These are phyloP conservation scores for Chaetorhynchus papuensis DNA, from an alignment of 2,113 vertebrate genomes.

Conservation along the genomic window DNA sequence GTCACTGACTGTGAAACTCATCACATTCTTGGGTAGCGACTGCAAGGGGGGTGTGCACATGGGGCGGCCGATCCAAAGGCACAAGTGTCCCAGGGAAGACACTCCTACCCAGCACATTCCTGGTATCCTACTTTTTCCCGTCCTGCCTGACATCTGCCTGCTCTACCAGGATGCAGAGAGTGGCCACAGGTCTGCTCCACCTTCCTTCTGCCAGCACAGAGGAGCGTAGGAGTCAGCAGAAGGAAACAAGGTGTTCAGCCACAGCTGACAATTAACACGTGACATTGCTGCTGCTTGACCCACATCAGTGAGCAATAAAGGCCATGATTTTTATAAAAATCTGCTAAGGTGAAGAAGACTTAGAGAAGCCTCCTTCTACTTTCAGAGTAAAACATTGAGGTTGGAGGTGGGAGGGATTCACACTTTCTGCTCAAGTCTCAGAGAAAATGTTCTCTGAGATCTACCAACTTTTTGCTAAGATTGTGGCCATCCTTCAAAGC, in stretches of 20 bases:
- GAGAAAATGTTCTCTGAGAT: not conserved
- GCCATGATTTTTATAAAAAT: not conserved
- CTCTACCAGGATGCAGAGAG: not conserved
- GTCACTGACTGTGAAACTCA: not conserved
- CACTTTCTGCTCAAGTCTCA: not conserved
- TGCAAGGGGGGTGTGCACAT: not conserved
- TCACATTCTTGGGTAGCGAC: not conserved
- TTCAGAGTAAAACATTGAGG: not conserved
- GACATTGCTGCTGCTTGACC: not conserved
- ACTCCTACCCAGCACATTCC: not conserved
- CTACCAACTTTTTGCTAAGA: not conserved
- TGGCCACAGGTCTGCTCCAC: not conserved
- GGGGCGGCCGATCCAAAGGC: rapidly evolving
- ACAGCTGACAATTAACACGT: not conserved
- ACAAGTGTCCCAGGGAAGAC: not conserved
- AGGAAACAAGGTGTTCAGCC: not conserved
- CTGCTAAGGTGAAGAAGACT: not conserved
- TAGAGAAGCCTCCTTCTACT: not conserved
- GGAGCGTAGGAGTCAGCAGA: not conserved
- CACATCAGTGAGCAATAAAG: not conserved
- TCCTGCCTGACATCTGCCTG: not conserved
- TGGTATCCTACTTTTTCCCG: not conserved
- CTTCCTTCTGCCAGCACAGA: not conserved
- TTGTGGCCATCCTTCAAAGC: not conserved
- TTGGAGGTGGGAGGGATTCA: not conserved